Percentiles rank a stretch among this genome's conserved stretches.
Evolutionary conservation across 2,888 invertebrate genomes (phyloP).

Genomic region (Calephelis perditalis): DNA sequence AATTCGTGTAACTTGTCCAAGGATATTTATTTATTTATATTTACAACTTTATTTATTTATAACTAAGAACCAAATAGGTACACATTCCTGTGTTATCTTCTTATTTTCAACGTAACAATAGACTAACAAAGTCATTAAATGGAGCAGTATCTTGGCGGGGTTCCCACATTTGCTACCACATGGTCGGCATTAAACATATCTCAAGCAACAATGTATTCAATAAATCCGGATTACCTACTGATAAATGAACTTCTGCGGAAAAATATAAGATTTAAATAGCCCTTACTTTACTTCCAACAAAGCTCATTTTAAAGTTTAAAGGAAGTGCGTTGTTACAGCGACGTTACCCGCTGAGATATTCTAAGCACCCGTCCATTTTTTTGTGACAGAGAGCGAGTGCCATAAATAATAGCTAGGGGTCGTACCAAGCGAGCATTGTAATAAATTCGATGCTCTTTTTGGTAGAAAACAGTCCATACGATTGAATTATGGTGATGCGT

Average conservation of each 20-base stretch:
- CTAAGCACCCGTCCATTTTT: slow-evolving; percentile 73
- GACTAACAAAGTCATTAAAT: slow-evolving; percentile 69
- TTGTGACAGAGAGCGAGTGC: slow-evolving; percentile 76
- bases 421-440: slow-evolving; percentile 69
- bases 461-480: slow-evolving; percentile 64
- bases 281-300: slow-evolving; percentile 41
- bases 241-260: slow-evolving; percentile 50
- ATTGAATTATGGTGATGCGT: slow-evolving; percentile 77
- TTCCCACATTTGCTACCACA: slow-evolving; percentile 75
- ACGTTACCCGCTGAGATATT: slow-evolving; percentile 74
- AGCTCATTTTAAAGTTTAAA: slow-evolving; percentile 48
- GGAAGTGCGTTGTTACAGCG: slow-evolving; percentile 78
- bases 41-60: too few relatives aligned
- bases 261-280: slow-evolving; percentile 41
- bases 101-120: slow-evolving; percentile 46
- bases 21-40: too few relatives aligned
- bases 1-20: too few relatives aligned
- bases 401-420: slow-evolving; percentile 78
- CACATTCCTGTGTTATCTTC: neutral
- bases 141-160: slow-evolving; percentile 71
- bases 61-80: too few relatives aligned
- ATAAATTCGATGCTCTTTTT: slow-evolving; percentile 76
- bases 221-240: slow-evolving; percentile 69
- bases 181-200: slow-evolving; percentile 65
- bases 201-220: slow-evolving; percentile 58